Percentiles rank a stretch among this genome's conserved stretches.
Evolutionary conservation across 2,888 invertebrate genomes (phyloP).

Genomic region (Melipona beecheii): DNA sequence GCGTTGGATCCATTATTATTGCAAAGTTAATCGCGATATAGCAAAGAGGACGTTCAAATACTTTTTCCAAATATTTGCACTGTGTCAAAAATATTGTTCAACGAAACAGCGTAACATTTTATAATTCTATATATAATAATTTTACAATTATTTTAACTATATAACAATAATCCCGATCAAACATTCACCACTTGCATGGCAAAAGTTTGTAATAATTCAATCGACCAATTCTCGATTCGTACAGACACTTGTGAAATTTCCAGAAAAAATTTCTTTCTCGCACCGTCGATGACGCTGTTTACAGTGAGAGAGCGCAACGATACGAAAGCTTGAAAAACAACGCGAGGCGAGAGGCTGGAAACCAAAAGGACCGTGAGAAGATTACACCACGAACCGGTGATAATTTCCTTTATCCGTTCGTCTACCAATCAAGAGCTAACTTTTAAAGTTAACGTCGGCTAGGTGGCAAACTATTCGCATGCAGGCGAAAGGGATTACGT

Average conservation of each 20-base stretch:
- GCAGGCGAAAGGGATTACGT: constrained; percentile 43
- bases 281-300: neutral
- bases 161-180: neutral
- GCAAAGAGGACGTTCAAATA: neutral
- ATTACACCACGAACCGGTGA: neutral
- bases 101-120: neutral
- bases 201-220: neutral
- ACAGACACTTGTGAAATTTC: neutral
- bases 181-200: neutral
- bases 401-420: constrained; percentile 39
- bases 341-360: neutral
- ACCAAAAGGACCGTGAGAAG: neutral
- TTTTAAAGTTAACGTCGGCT: constrained; percentile 43
- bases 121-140: no score
- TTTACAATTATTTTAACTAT: no score
- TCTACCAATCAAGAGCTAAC: constrained; percentile 38
- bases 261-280: neutral
- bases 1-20: neutral
- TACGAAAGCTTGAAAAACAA: neutral
- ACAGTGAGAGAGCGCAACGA: neutral
- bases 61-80: neutral
- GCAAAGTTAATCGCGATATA: neutral
- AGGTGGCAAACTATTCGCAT: constrained; percentile 17
- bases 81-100: neutral
- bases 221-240: neutral